Evolutionary conservation across 2,797 vertebrate genomes (phyloP).

Genomic region (Pipistrellus pipistrellus): DNA sequence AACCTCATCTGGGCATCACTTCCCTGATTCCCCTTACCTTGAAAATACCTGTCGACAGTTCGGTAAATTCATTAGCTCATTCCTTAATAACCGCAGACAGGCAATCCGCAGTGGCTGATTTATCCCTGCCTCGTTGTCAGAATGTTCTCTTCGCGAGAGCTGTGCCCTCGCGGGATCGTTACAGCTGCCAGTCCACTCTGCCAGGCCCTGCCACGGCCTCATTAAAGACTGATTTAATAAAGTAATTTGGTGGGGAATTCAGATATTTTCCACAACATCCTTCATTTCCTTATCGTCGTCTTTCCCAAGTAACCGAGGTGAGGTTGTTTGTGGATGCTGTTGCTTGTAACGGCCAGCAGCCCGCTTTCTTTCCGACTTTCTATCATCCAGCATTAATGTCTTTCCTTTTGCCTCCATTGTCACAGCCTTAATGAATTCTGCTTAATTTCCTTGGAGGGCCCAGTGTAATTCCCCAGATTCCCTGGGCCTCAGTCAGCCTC

Average conservation of each 20-base stretch:
- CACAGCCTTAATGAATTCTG: slow-evolving; percentile 44
- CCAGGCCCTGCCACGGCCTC: slow-evolving; percentile 23
- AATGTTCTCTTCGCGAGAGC: slow-evolving; percentile 42
- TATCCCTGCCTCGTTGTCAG: slow-evolving; percentile 26
- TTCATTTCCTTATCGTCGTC: slow-evolving; percentile 28
- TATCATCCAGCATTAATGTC: not conserved
- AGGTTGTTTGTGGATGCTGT: not conserved
- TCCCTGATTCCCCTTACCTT: slow-evolving; percentile 46
- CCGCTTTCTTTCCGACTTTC: slow-evolving; percentile 47
- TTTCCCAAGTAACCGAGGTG: not conserved
- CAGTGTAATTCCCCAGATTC: slow-evolving; percentile 51
- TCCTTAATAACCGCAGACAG: slow-evolving; percentile 28
- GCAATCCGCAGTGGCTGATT: slow-evolving; percentile 28
- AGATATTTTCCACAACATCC: slow-evolving; percentile 21
- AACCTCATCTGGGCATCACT: not conserved
- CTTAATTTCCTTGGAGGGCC: slow-evolving; percentile 44
- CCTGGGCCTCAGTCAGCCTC: slow-evolving; percentile 1
- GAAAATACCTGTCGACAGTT: slow-evolving; percentile 41
- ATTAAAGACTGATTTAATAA: slow-evolving; percentile 69
- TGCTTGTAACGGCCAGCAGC: not conserved
- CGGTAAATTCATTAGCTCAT: slow-evolving; percentile 65
- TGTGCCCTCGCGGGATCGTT: not conserved
- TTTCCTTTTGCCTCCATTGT: not conserved
- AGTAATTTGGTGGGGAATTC: slow-evolving; percentile 56
- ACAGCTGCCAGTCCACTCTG: not conserved